Conservation (phyloP, 2,888 invertebrate species). For the Idaea straminata region DNA sequence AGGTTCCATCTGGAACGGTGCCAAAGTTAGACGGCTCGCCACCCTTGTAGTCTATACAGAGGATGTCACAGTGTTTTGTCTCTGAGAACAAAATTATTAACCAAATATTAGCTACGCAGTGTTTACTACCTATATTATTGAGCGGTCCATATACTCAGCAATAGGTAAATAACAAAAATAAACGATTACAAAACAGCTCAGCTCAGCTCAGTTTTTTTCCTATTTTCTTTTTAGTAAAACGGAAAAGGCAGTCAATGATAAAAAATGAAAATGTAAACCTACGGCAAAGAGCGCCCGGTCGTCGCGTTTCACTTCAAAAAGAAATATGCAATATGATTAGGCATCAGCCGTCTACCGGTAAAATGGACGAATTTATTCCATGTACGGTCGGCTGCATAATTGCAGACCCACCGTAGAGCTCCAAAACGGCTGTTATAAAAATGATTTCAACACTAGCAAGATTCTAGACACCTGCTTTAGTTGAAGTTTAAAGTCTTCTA, state of each 20-base stretch:
- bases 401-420: too few relatives aligned
- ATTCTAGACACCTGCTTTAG: too few relatives aligned
- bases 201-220: too few relatives aligned
- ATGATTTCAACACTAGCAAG: too few relatives aligned
- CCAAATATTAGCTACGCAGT: not conserved
- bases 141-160: too few relatives aligned
- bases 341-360: not conserved
- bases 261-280: not conserved
- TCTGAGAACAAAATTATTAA: slow-evolving; percentile 38
- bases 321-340: not conserved
- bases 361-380: not conserved
- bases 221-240: not conserved
- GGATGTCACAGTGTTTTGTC: slow-evolving; percentile 62
- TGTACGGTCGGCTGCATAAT: not conserved
- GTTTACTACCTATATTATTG: too few relatives aligned
- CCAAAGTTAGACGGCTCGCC: slow-evolving; percentile 59
- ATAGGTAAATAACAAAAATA: not conserved
- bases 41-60: slow-evolving; percentile 67
- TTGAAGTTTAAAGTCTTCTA: too few relatives aligned
- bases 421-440: too few relatives aligned
- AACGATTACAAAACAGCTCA: not conserved
- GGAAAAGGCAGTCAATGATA: not conserved
- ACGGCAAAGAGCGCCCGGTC: not conserved
- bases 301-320: not conserved
- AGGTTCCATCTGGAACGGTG: slow-evolving; percentile 59